Base-by-base conservation (phyloP, 2,797 vertebrate species). In the Prionace glauca region DNA sequence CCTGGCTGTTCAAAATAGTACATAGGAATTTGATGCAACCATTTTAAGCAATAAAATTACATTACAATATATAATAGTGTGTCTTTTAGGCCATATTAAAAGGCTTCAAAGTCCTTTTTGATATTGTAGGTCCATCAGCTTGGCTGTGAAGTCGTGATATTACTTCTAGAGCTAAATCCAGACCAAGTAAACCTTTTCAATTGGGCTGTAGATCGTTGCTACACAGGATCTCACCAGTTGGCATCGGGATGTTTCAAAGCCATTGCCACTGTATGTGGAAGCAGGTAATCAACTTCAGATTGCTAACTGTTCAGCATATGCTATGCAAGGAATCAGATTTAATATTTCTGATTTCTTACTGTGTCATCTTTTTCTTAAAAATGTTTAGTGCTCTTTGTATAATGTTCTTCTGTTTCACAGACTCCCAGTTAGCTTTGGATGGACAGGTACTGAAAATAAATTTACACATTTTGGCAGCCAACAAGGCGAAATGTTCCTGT, bases 191-290 rank as follows among this genome's bases (percentile, higher is more conserved):
- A 99, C 96, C 98, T 99, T 95, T 99, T 99, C 96, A 99, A 99
- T 96, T 99, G 99, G 99, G 99, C 99, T 0, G 99, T 99, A 96
- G 99, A 99, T 96, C 98, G 99, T 81, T 99, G 99, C 97, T 99
- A 99, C 96, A 99, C 99, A 12, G 99, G 99, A 36, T 99, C 99
- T 88, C 99, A 99, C 97, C 99, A 99, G 96, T 98, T 99, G 88
- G 99, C 99, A 0, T 99, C 99, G 0, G 99, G 99, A 96, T 99
- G 99, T 97, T 99, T 99, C 97, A 99, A 99, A 97, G 99, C 99
- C 96, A 99, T 99, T 79, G 99, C 99, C 67, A 99, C 99, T 32
- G 99, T 99, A 96, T 99, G 99, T 62, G 99, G 99, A 84, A 99
- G 98, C 98, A 99, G 99, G 99, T 99, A 97, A 22, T 96, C 72